Evolutionary conservation across 2,888 invertebrate species (phyloP).

Genomic region (Hyles lineata): DNA sequence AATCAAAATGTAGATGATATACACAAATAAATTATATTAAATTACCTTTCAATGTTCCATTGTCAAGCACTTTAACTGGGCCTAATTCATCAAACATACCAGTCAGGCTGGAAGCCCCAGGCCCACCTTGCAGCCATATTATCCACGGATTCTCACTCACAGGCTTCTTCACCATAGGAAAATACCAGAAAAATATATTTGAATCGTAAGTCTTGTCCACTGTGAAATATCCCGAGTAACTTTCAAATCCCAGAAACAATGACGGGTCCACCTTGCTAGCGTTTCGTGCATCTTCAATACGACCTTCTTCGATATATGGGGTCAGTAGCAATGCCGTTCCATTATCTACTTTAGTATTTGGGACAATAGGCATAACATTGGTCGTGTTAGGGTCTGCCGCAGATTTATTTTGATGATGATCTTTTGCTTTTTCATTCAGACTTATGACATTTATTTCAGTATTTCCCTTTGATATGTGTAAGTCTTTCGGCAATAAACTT

Average conservation of each 20-base stretch:
- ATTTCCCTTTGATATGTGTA: neutral
- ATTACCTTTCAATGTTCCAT: slow-evolving; percentile 55
- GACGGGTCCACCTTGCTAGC: slow-evolving; percentile 59
- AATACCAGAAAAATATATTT: slow-evolving; percentile 94
- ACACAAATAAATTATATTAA: slow-evolving; percentile 26
- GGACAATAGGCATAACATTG: slow-evolving; percentile 38
- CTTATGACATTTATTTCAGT: neutral
- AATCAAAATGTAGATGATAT: no score
- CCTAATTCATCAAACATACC: slow-evolving; percentile 78
- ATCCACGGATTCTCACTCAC: slow-evolving; percentile 86
- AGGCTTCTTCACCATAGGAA: slow-evolving; percentile 83
- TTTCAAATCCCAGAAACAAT: slow-evolving; percentile 70
- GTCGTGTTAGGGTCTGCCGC: slow-evolving; percentile 39
- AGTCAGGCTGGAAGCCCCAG: slow-evolving; percentile 88
- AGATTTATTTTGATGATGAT: slow-evolving; percentile 3
- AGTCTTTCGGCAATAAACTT: slow-evolving; percentile 38
- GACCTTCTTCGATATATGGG: slow-evolving; percentile 66
- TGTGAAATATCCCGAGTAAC: slow-evolving; percentile 86
- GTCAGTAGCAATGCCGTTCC: slow-evolving; percentile 70
- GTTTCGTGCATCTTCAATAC: slow-evolving; percentile 66
- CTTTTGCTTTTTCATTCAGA: neutral
- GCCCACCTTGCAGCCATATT: slow-evolving; percentile 96
- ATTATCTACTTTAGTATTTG: slow-evolving; percentile 49
- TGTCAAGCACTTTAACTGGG: slow-evolving; percentile 56
- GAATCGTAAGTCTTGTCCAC: slow-evolving; percentile 90